Evolutionary conservation across 2,797 vertebrate species (phyloP).

Genomic region (Loris lydekkerianus): DNA sequence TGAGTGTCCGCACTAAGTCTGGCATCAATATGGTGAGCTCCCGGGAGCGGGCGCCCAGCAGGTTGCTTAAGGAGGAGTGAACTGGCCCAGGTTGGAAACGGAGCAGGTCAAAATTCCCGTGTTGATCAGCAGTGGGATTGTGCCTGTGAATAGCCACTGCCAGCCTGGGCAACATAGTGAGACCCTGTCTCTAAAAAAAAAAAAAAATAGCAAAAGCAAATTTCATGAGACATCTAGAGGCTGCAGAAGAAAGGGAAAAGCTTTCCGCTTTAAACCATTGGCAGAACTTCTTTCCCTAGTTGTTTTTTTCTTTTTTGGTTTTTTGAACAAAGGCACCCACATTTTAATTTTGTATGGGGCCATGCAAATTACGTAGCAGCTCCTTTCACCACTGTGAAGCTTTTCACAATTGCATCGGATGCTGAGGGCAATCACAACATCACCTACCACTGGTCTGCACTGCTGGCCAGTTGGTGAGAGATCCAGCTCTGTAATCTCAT

Average conservation of each 20-base stretch:
- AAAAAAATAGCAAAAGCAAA: conserved; percentile 17
- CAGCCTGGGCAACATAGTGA: no score
- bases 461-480: background rate
- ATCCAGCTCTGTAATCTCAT: background rate
- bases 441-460: background rate
- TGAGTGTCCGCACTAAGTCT: no score
- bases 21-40: no score
- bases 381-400: background rate
- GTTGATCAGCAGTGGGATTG: no score
- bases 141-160: no score
- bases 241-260: background rate
- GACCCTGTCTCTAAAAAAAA: no score
- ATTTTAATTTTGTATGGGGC: background rate
- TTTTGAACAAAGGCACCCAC: background rate
- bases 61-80: no score
- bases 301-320: background rate
- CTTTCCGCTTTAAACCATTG: background rate
- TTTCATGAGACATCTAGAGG: background rate
- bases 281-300: background rate
- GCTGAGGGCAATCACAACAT: background rate
- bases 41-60: no score
- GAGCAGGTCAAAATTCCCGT: no score
- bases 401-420: background rate
- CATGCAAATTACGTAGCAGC: background rate
- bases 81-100: no score